Base-by-base conservation (phyloP, 2,888 invertebrate species). In the Pachymerium ferrugineum region DNA sequence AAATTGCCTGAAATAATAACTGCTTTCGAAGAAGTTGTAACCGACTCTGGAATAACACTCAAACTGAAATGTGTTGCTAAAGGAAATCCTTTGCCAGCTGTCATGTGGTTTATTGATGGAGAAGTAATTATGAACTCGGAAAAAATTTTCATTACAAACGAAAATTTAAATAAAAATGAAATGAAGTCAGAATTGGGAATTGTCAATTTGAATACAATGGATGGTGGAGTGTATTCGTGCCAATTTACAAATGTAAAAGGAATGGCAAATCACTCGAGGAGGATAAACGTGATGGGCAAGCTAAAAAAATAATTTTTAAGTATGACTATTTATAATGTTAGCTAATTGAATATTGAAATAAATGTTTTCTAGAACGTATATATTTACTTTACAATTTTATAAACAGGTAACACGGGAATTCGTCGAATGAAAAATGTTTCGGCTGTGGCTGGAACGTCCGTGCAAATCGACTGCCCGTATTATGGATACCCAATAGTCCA, bases 211-310 rank as follows among this genome's bases (percentile, higher is more conserved):
- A 72, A 54, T 28, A 54, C 54, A 47, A 47, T 19, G 29, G 72
- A 72, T 47, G 72, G 72, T 16, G 72, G 72, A n/a, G 4, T 72
- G 4, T 72, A 72, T 29, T 28, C 28, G 6, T 72, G 72, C 29
- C 28, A 42, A 1, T 38, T 29, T 47, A 16, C 22, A 72, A 72
- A 72, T 29, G 42, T 25, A 3, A 47, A 38, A 28, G 72, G 72
- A 54, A 28, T n/a, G 16, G 30, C n/a, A 6, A 54, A 72, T 47
- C 72, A 47, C 28, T 16, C 22, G n/a, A 29, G 35, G n/a, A 42
- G 72, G 25, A 72, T 72, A 28, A 72, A 72, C 29, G 54, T 72
- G 28, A 25, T 42, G 22, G 72, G 72, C 42, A 54, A 72, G 69
- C 33, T 10, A 30, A 69, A n/a, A n/a, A n/a, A n/a, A n/a, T n/a